Evolutionary conservation across 2,797 vertebrate genomes (phyloP), one percentile per base, ranked within the genome.

Genomic region (Huso huso): DNA sequence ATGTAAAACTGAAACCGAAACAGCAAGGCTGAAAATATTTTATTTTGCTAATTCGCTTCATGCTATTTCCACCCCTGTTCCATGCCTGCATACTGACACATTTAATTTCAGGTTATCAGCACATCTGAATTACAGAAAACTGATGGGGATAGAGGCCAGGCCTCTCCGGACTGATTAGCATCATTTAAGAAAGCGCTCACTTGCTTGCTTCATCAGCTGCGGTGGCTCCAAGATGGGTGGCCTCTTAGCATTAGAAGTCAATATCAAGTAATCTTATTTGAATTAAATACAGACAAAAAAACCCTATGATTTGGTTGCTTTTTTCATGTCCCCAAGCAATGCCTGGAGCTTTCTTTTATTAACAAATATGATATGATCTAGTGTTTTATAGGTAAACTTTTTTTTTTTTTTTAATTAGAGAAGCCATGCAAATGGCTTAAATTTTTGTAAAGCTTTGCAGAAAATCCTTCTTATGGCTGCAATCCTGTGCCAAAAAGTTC

Each of bases 151-250:
- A 90, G 88, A 90, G 92, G 91, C 89, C 93, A 90, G 86, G 91
- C 91, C 94, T 93, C 94, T 87, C 88, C 61, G 91, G 93, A 92
- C 93, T 95, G 93, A 96, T 96, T 95, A 96, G 92, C 93, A 90
- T 95, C 92, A 90, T 93, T 95, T 95, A 95, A 94, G 91, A 93
- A 94, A 92, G 90, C 83, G 88, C 89, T 89, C 84, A 75, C 85
- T 93, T 82, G 87, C 87, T 83, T 73, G 86, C 83, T 86, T 87
- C 89, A 78, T 80, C 87, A 84, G 91, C 88, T 90, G 83, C 85
- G 87, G 82, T 75, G 82, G 85, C 87, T 78, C 89, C 90, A 77
- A 89, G 89, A 93, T 93, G 93, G 93, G 94, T 93, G 94, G 93
- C 91, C 91, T 91, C 85, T 84, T 84, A 84, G 84, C 82, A 85